Evolutionary conservation across 1,140 invertebrate species (phyloP), one percentile per base, ranked within the genome.

Genomic region (Elysia chlorotica): DNA sequence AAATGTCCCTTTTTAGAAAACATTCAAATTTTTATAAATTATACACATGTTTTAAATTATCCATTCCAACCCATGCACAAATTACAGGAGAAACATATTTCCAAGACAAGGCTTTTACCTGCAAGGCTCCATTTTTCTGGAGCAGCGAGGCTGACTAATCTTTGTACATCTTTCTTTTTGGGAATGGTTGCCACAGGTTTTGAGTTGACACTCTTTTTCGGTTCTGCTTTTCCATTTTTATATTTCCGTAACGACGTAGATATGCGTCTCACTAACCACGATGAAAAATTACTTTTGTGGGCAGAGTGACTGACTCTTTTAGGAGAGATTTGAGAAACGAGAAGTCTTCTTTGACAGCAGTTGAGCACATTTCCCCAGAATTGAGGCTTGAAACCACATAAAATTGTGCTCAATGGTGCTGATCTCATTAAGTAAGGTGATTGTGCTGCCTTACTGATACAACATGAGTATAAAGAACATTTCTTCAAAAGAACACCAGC

Each of bases 121-220:
- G 74, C 73, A 65, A 84, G 65, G 57, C 76, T 87, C 79, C 78
- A 82, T 82, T 76, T 83, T 69, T 87, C 85, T 70, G 81, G 79
- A 72, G 81, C 78, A 10, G 84, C 82, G 25, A 82, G 75, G 36
- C 75, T 71, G 6, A 86, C 63, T 6, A 87, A 65, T 74, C 83
- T 67, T 56, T 63, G 76, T 0, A 84, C 23, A 69, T 85, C 82
- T 28, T 36, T 57, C 2, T 38, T 30, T 61, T 75, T 72, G 6
- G 70, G 72, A 35, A 36, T 5, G 0, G 10, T 59, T 28, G 41
- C 38, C 59, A n/a, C 41, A 37, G 56, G 30, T 14, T 31, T 23
- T 5, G 17, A 14, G 28, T 4, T 63, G 33, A 63, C 33, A 59
- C 28, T 17, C 25, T 59, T 59, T 25, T 17, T 25, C 6, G 25